Evolutionary conservation across 2,113 vertebrate species (phyloP), one percentile per base, ranked within the genome.

Genomic region (Murina feae): DNA sequence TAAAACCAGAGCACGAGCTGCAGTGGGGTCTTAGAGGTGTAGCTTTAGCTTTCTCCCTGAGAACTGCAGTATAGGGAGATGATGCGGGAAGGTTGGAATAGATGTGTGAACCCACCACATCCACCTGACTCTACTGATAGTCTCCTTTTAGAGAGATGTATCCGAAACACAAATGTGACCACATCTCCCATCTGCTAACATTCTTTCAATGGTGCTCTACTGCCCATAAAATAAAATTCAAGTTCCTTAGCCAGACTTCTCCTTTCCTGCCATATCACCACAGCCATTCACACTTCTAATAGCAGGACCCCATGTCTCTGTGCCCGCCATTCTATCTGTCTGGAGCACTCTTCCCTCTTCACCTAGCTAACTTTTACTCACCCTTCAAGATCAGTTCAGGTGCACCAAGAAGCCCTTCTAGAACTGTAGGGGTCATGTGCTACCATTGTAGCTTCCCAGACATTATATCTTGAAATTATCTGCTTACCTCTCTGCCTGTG

Each of bases 341-440:
- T n/a, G 4, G 23, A 72, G 18, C 1, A 0, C 4, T 35, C 2
- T 5, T 49, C 10, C 5, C 18, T n/a, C 9, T 9, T 71, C 3
- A 0, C 39, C 55, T 58, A 18, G 39, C 23, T 17, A 37, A 53
- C 9, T 49, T 37, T 65, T 14, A 32, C 51, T 81, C 60, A 12
- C 49, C 39, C 47, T 58, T 66, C 58, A 9, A 76, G 35, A 55
- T 68, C 37, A 6, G 13, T 16, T 53, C 79, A 49, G 21, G 47
- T 1, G 5, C 37, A 20, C 39, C 14, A 49, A 63, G 39, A 86
- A 69, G 17, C 23, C 9, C 18, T 69, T 42, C 58, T 72, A 78
- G 60, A 39, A 21, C 25, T 32, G 37, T 2, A 63, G 44, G 9
- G 9, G 16, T 18, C 60, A 9, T 2, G 4, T 8, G 25, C 37